Base-by-base conservation (phyloP, 2,113 vertebrate genomes). In the Sprattus sprattus region DNA sequence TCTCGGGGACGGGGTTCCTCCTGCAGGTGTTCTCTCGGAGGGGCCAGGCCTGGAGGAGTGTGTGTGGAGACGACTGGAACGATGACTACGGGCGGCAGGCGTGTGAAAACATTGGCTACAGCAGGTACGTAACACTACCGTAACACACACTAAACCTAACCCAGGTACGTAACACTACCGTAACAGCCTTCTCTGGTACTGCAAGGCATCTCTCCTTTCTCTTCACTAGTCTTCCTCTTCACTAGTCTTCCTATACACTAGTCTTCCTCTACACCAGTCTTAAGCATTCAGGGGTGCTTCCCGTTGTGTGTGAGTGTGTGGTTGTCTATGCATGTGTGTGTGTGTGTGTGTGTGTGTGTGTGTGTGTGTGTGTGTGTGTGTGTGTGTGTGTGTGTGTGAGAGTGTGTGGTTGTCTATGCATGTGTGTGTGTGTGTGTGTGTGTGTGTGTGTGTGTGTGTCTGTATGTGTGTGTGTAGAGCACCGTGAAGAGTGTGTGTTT, bases 1-100 rank as follows among this genome's bases (percentile, higher is more conserved):
- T 94, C 7, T 88, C 83, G 0, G 90, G 93, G 2, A 85, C 92
- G 54, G 87, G 81, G 20, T 93, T 91, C 88, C 85, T 93, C 32
- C 93, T 94, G 32, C 92, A 95, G 88, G 87, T 90, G 44, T 93
- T 90, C 90, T 92, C 83, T 0, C 22, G 88, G 32, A 67, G 81
- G 20, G 87, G 85, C 18, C 60, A 82, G 20, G 86, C 49, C 80
- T 95, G 93, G 92, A 92, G 85, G 75, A 47, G 32, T 0, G 91
- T 95, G 11, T 89, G 93, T 22, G 89, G 90, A 44, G 87, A 86
- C 0, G 87, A 88, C 39, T 95, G 92, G 92, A 90, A 84, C 1
- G 85, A 91, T 0, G 64, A 50, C 0, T 86, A 89, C 54, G 90
- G 89, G 28, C 71, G 81, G 16, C 83, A 88, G 0, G 90, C 90